Percentiles rank a stretch among this genome's conserved stretches.
Evolutionary conservation across 2,888 invertebrate genomes (phyloP).

Genomic region (Drosophila meridionalis): DNA sequence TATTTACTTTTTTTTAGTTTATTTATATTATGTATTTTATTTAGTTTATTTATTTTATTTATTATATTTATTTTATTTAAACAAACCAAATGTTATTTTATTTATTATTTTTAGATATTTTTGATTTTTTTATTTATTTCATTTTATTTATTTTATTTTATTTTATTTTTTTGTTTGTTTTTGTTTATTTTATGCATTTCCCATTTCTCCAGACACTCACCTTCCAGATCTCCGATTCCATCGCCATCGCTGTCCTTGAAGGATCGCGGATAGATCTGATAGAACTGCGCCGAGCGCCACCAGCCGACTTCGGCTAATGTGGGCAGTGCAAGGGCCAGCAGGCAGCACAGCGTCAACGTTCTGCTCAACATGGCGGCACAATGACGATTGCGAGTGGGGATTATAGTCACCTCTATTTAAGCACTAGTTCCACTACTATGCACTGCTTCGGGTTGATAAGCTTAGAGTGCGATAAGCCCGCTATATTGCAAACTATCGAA

Average conservation of each 20-base stretch:
- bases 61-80: no score
- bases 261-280: constrained; percentile 94
- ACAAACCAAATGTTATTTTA: no score
- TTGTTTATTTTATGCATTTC: neutral
- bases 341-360: constrained; percentile 38
- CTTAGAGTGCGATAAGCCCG: constrained; percentile 49
- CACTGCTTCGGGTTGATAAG: constrained; percentile 2
- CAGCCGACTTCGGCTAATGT: constrained; percentile 85
- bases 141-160: no score
- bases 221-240: constrained; percentile 93
- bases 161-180: neutral
- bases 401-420: constrained; percentile 62
- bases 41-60: no score
- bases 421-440: constrained; percentile 8
- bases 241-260: constrained; percentile 93
- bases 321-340: constrained; percentile 56
- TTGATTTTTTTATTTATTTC: no score
- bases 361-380: constrained; percentile 45
- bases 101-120: no score
- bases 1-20: no score
- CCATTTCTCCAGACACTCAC: constrained; percentile 83
- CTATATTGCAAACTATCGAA: constrained; percentile 30
- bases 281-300: constrained; percentile 93
- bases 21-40: no score
- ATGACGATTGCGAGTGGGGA: constrained; percentile 40